These are phyloP conservation scores for Urocyon cinereoargenteus DNA, from an alignment of 2,797 vertebrate genomes.

Conservation along the genomic window DNA sequence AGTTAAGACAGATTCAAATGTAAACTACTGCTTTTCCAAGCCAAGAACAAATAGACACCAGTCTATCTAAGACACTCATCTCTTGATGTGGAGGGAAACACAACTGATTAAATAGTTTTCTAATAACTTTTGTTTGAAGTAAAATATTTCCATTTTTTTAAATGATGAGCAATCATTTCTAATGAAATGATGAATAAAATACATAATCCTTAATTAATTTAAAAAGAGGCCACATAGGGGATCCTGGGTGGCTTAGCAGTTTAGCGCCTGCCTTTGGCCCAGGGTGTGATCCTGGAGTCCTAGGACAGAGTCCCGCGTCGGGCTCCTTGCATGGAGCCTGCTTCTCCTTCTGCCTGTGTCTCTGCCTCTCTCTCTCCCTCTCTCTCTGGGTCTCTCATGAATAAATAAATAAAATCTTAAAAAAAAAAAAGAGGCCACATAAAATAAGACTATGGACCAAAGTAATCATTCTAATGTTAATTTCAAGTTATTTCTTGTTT, in stretches of 20 bases:
- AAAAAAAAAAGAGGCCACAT: background rate
- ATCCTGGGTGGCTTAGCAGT: no score
- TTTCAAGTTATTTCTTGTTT: background rate
- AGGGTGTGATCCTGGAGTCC: no score
- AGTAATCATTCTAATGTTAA: background rate
- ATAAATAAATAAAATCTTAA: no score
- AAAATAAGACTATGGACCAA: background rate
- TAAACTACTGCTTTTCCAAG: background rate
- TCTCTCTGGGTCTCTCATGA: no score
- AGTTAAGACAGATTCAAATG: background rate
- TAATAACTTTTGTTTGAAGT: background rate
- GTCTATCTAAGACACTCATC: background rate
- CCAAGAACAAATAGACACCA: background rate
- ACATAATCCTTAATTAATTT: background rate
- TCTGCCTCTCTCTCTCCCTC: no score
- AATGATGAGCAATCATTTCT: background rate
- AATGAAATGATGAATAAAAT: constrained; percentile 31
- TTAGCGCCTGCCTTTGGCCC: no score
- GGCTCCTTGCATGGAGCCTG: no score
- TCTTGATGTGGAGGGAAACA: background rate
- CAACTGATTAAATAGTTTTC: background rate
- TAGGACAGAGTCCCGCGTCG: no score
- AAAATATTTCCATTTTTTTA: background rate
- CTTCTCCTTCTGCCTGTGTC: no score
- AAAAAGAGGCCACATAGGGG: background rate